Evolutionary conservation across 2,797 vertebrate species (phyloP).

Genomic region (Antennarius maculatus): DNA sequence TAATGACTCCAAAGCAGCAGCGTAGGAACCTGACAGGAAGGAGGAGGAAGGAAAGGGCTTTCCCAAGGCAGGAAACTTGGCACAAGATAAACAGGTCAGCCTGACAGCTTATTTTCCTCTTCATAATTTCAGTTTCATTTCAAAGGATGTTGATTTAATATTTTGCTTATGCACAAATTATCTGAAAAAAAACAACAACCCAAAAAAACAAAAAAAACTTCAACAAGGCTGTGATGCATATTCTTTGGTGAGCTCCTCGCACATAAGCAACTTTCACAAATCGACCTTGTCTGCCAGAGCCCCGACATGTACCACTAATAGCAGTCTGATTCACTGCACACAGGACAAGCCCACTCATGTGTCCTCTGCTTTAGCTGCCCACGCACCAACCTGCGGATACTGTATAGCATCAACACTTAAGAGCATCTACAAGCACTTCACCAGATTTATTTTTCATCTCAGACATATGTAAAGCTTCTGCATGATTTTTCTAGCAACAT

Average conservation of each 20-base stretch:
- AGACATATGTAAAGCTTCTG: constrained; percentile 47
- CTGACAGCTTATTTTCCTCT: constrained; percentile 48
- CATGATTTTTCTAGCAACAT: no score
- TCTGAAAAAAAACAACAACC: not conserved
- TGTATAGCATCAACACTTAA: constrained; percentile 51
- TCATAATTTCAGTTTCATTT: constrained; percentile 34
- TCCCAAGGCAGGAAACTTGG: constrained; percentile 66
- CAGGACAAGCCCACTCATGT: constrained; percentile 67
- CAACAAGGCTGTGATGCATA: not conserved
- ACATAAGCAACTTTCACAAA: constrained; percentile 42
- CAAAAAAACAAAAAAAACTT: no score
- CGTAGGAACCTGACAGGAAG: constrained; percentile 40
- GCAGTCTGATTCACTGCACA: constrained; percentile 71
- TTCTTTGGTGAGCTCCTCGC: constrained; percentile 27
- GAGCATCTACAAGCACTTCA: constrained; percentile 43
- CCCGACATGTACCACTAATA: constrained; percentile 67
- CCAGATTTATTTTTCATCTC: constrained; percentile 23
- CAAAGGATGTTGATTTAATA: not conserved
- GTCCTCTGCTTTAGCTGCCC: constrained; percentile 60
- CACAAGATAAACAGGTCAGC: constrained; percentile 41
- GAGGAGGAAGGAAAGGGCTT: constrained; percentile 75
- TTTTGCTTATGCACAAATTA: not conserved
- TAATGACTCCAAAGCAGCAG: constrained; percentile 5
- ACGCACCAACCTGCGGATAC: constrained; percentile 66
- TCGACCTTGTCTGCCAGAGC: constrained; percentile 56